Percentiles rank a stretch among this genome's conserved stretches.
Evolutionary conservation across 2,113 vertebrate genomes (phyloP).

Genomic region (Caloenas nicobarica): DNA sequence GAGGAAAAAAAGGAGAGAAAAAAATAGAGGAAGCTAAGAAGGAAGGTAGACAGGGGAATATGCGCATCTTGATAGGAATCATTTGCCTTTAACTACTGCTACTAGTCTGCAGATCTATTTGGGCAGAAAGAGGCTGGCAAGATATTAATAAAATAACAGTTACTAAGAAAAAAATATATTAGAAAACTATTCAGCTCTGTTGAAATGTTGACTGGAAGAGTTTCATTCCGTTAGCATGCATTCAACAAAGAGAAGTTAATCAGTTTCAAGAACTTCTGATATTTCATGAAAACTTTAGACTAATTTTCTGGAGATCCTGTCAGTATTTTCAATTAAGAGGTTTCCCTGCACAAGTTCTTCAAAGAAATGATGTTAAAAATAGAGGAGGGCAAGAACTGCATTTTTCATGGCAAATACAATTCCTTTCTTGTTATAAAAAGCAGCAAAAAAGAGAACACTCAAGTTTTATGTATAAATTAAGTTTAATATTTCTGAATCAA

Average conservation of each 20-base stretch:
- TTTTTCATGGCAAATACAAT: conserved; percentile 5
- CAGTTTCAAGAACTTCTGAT: conserved; percentile 47
- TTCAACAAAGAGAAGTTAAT: conserved; percentile 52
- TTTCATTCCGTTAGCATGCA: conserved; percentile 31
- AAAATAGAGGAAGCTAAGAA: fast-evolving
- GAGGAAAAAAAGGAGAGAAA: background rate
- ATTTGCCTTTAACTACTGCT: background rate
- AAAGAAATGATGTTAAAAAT: conserved; percentile 29
- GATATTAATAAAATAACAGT: background rate
- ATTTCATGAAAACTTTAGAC: conserved; percentile 52
- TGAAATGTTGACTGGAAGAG: conserved; percentile 6
- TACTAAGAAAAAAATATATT: background rate
- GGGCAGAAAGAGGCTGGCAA: background rate
- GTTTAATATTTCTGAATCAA: background rate
- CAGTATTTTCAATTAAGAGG: conserved; percentile 61
- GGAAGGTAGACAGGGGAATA: background rate
- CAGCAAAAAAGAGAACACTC: background rate
- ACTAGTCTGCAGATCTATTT: background rate
- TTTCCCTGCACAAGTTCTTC: conserved; percentile 42
- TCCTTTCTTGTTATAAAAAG: conserved; percentile 11
- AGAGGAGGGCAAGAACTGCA: background rate
- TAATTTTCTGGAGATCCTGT: conserved; percentile 61
- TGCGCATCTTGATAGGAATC: background rate
- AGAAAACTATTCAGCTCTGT: background rate
- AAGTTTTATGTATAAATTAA: background rate